phyloP scores from a whole-genome alignment of 2,797 vertebrate genomes.

The Myripristis jacobus region DNA sequence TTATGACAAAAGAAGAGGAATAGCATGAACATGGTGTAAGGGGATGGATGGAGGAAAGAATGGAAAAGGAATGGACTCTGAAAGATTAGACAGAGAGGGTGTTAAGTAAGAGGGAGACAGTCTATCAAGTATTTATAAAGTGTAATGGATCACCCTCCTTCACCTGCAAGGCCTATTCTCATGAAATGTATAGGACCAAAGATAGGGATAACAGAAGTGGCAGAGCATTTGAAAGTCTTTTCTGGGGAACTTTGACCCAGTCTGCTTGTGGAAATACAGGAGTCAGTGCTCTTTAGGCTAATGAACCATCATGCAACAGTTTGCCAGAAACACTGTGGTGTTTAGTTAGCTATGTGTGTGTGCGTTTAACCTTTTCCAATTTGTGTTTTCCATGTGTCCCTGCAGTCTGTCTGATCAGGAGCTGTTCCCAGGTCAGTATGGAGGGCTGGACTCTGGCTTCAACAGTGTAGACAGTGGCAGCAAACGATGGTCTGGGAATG shows the following conservation, averaged over 20 bases:
- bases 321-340: neutral
- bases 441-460: constrained; percentile 91
- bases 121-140: constrained; percentile 31
- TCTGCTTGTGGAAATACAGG: neutral
- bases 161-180: constrained; percentile 12
- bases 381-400: neutral
- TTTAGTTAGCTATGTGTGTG: neutral
- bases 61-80: neutral
- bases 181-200: constrained; percentile 12
- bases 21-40: too few species aligned
- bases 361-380: neutral
- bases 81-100: neutral
- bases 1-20: too few species aligned
- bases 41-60: neutral
- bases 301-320: constrained; percentile 1
- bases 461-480: constrained; percentile 94
- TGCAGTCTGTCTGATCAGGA: constrained; percentile 88
- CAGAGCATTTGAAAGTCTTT: neutral
- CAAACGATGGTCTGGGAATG: constrained; percentile 93
- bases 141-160: constrained; percentile 11
- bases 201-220: constrained; percentile 25
- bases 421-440: constrained; percentile 84
- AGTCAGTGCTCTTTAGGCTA: constrained; percentile 19
- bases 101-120: constrained; percentile 23
- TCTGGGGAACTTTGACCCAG: neutral